Base-by-base conservation (phyloP, 2,113 vertebrate genomes). In the Actenoides hombroni region DNA sequence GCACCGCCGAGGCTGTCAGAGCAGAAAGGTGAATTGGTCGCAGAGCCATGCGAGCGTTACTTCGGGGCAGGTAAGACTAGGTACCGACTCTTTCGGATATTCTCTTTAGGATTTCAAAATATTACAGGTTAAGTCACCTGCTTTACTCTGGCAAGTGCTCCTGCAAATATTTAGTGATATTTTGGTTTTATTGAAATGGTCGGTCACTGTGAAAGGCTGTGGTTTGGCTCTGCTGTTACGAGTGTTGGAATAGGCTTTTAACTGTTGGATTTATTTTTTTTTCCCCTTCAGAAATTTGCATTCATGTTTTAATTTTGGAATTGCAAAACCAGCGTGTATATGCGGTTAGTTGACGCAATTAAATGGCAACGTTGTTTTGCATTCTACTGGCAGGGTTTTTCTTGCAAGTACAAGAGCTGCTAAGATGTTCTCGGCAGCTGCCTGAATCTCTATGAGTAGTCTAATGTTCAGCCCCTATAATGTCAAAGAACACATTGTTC, bases 401-500 rank as follows among this genome's bases (percentile, higher is more conserved):
- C 67, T 81, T 84, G 78, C 59, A 57, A 83, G 59, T 81, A 91
- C 74, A 95, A 94, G 93, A 90, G 75, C 54, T 71, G 33, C 53
- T 97, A 16, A 94, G 92, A 95, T 24, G 3, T 91, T 93, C 81
- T 71, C 73, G 40, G 80, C 90, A 97, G 92, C 88, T 95, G 93
- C 83, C 44, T 33, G 42, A 33, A 35, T 71, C 71, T 75, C 83
- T 73, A 84, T 40, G 92, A 85, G 93, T n/a, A 78, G 69, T 63
- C 89, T 71, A 91, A 63, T 96, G 78, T 94, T 63, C 94, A 48
- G 83, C 65, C 76, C 71, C 61, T 70, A 3, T 56, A 65, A 91
- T 74, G 49, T 92, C 83, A 97, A 94, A 97, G 94, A 96, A 81
- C 80, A 60, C 59, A 19, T 75, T 96, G 88, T 96, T 97, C 35